Evolutionary conservation across 2,113 vertebrate genomes (phyloP), one percentile per base, ranked within the genome.

Genomic region (Hemibagrus wyckioides): DNA sequence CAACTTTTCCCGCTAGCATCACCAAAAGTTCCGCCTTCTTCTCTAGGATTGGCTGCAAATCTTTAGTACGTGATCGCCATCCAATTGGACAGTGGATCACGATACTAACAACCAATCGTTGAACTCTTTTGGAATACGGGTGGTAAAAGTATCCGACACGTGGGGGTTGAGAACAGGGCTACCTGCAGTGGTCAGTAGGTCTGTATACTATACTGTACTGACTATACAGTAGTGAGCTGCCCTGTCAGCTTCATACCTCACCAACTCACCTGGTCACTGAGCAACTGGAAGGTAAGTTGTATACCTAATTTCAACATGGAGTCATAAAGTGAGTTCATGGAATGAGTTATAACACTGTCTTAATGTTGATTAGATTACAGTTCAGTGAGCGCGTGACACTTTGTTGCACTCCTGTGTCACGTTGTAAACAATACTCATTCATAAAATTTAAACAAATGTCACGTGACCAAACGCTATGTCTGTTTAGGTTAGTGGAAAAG

Each of bases 261-360:
- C 13, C 15, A 30, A 17, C 48, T 52, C 1, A 21, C 21, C 77
- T 19, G 23, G 21, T 19, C n/a, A 54, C 19, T 56, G 50, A 36
- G 30, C 52, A 80, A 10, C 79, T 41, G 11, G 1, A 28, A 81
- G 79, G 79, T 81, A 81, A 81, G 79, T 28, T 59, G 33, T 81
- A 10, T 41, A 4, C 21, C 4, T 80, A 13, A 56, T 57, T 57
- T 80, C 9, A 36, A 33, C 56, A 80, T 11, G 6, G n/a, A 56
- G 13, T 3, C 25, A 75, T 77, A 7, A 48, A 76, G 6, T 10
- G 23, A 44, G 23, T 48, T 19, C 15, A 79, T 14, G 75, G 7
- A 30, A 52, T 79, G 15, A 52, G 28, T 4, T 2, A 30, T 30
- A 17, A 52, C 28, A 44, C 9, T 54, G n/a, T 52, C 48, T 21